Evolutionary conservation across 1,140 invertebrate genomes (phyloP), one percentile per base, ranked within the genome.

Genomic region (Stegodyphus dumicola): DNA sequence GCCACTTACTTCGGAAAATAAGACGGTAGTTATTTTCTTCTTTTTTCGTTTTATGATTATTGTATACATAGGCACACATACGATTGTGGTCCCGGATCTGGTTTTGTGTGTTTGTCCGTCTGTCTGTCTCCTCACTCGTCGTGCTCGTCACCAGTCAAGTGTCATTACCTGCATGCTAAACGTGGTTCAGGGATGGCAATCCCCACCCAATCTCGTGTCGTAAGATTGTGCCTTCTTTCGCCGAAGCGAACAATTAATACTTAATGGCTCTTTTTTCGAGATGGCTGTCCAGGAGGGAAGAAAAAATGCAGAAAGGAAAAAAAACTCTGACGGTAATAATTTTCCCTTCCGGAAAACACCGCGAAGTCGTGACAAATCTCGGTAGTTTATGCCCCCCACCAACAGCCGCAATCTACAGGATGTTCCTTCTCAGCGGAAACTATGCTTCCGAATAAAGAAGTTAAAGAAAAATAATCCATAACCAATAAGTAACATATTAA

Each of bases 31-130:
- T 85, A 85, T 84, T 75, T 75, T 67, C 60, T 48, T 13, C n/a
- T 75, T 67, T 7, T 15, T 67, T 56, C 33, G 33, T 33, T 33
- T 33, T 33, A 70, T 76, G 73, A 76, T 77, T 77, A 85, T 77
- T 85, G 79, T 81, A 81, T 80, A 71, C 54, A 71, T 80, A 80
- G 66, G 69, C 67, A 60, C 67, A 80, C 81, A 76, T 49, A 77
- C 81, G 75, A 75, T 83, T 67, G 54, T 9, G 33, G 56, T 66
- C 81, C 81, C 81, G 81, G 81, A 85, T 85, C 81, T 85, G 15
- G 15, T 83, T 33, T 33, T 66, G 33, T 56, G 18, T 75, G 11
- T 69, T 75, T 83, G 56, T 85, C 71, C 64, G 71, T 76, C 65
- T 67, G 64, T 69, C 74, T 80, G 78, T 73, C 71, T 74, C 70